Evolutionary conservation across 1,140 invertebrate species (phyloP).

Genomic region (Caenorhabditis elegans): DNA sequence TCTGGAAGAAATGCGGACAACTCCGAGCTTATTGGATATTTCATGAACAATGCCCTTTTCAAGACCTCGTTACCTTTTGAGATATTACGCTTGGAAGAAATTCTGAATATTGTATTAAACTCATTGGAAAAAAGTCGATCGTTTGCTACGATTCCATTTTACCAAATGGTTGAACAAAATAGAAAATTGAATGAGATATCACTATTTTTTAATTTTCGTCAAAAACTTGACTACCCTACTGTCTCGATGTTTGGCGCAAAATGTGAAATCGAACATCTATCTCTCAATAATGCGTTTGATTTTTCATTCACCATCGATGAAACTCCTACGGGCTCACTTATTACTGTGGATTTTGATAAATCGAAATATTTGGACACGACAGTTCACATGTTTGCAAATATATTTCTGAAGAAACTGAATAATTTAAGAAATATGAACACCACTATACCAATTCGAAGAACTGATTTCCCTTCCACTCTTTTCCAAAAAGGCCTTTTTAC

Average conservation of each 20-base stretch:
- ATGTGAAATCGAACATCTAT: conserved; percentile 50
- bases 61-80: conserved; percentile 28
- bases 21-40: conserved; percentile 57
- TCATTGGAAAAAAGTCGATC: not conserved
- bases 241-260: conserved; percentile 44
- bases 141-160: conserved; percentile 53
- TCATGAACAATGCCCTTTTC: conserved; percentile 56
- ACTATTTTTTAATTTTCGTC: conserved; percentile 60
- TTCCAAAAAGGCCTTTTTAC: not conserved
- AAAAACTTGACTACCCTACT: conserved; percentile 56
- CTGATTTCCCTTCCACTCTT: not conserved
- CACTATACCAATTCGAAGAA: not conserved
- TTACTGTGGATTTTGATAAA: conserved; percentile 50
- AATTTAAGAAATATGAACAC: not conserved
- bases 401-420: not conserved
- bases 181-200: not conserved
- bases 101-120: conserved; percentile 41
- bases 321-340: conserved; percentile 13
- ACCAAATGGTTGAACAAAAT: conserved; percentile 50
- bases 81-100: not conserved
- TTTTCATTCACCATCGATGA: conserved; percentile 59
- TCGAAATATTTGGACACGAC: conserved; percentile 12
- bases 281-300: conserved; percentile 54
- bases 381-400: conserved; percentile 20
- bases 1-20: conserved; percentile 51